phyloP scores from a whole-genome alignment of 30 jellyfish, hydroid and myxozoan species.

The Morbakka virulenta region DNA sequence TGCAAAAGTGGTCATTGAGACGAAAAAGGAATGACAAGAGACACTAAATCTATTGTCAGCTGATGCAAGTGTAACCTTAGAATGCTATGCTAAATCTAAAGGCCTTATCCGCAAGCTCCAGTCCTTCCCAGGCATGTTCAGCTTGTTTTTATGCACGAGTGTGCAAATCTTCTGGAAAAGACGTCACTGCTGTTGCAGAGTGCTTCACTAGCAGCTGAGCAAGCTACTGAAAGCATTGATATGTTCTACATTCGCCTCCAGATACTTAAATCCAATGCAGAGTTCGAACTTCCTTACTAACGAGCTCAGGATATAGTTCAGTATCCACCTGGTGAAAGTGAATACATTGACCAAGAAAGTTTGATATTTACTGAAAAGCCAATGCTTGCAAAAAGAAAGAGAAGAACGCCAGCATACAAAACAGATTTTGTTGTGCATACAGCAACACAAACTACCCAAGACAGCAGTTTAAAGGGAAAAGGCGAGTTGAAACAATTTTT shows the following conservation, averaged over 20 bases:
- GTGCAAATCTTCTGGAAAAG: conserved; percentile 24
- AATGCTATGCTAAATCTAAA: conserved; percentile 16
- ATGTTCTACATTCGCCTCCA: conserved; percentile 25
- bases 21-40: not conserved
- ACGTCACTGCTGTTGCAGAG: conserved; percentile 33
- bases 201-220: conserved; percentile 45
- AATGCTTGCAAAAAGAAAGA: conserved; percentile 2
- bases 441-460: too few species aligned
- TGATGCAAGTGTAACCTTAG: conserved; percentile 23
- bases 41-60: not conserved
- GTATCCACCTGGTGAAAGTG: conserved; percentile 8
- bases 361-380: conserved; percentile 9
- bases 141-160: not conserved
- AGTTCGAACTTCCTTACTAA: conserved; percentile 5
- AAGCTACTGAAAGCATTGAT: conserved; percentile 21
- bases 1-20: conserved; percentile 12
- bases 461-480: too few species aligned
- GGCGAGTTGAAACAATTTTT: too few species aligned
- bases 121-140: conserved; percentile 24
- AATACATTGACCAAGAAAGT: conserved; percentile 1
- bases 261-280: conserved; percentile 16
- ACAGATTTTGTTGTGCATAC: too few species aligned
- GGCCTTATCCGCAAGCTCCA: conserved; percentile 21
- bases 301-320: too few species aligned
- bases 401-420: conserved; percentile 28